These are phyloP conservation scores for Parasteatoda tepidariorum DNA, from an alignment of 1,140 invertebrate species.

Conservation along the genomic window DNA sequence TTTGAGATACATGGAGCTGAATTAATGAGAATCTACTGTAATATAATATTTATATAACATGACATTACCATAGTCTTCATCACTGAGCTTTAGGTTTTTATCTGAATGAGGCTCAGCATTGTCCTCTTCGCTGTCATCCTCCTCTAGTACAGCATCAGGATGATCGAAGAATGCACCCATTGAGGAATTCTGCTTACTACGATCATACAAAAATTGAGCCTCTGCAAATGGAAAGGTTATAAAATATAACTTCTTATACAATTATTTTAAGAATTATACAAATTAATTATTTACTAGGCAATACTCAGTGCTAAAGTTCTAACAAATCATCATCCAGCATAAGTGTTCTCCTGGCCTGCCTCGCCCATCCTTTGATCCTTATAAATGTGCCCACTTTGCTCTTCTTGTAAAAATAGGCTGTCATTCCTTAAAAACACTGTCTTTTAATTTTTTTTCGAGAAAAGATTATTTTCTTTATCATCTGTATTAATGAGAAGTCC, in stretches of 20 bases:
- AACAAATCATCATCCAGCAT: too few relatives aligned
- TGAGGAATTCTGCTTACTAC: conserved; percentile 74
- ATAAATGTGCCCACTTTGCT: too few relatives aligned
- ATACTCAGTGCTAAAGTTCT: background rate
- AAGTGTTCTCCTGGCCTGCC: too few relatives aligned
- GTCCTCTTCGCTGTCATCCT: conserved; percentile 70
- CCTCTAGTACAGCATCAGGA: conserved; percentile 72
- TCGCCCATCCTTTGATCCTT: too few relatives aligned
- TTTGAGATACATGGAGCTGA: too few relatives aligned
- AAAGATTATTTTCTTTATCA: too few relatives aligned
- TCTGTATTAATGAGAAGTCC: too few relatives aligned
- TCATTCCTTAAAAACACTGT: too few relatives aligned
- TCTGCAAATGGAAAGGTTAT: conserved; percentile 64
- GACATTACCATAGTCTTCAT: conserved; percentile 65
- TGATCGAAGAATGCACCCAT: conserved; percentile 81
- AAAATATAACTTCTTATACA: conserved; percentile 36
- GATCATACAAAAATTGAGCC: conserved; percentile 86
- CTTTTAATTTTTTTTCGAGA: too few relatives aligned
- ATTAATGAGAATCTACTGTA: too few relatives aligned
- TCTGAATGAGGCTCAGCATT: conserved; percentile 61
- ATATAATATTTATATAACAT: too few relatives aligned
- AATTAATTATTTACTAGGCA: background rate
- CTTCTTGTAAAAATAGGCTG: too few relatives aligned
- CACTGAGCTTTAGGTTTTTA: conserved; percentile 68
- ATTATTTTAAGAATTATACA: background rate